Evolutionary conservation across 1,140 invertebrate species (phyloP).

Genomic region (Maconellicoccus hirsutus): DNA sequence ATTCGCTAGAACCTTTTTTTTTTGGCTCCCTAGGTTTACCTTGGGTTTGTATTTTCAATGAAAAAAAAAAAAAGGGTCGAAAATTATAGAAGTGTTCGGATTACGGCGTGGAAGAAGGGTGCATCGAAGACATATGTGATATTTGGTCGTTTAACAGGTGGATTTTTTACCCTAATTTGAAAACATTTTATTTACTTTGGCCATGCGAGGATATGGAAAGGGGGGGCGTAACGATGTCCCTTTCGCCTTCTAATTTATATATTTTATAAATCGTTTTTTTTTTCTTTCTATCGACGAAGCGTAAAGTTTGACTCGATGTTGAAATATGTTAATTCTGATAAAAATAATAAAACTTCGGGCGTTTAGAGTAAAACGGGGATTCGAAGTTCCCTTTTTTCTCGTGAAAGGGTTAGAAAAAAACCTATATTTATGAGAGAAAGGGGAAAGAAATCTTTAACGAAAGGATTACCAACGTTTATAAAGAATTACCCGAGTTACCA

Average conservation of each 20-base stretch:
- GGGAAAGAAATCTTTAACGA: constrained; percentile 15
- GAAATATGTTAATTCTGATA: constrained; percentile 18
- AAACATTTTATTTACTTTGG: constrained; percentile 4
- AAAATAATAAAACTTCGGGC: constrained; percentile 17
- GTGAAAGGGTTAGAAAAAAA: constrained; percentile 13
- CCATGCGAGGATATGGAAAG: no score
- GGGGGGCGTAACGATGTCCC: not conserved
- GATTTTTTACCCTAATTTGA: not conserved
- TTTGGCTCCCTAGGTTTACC: not conserved
- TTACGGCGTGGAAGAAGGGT: not conserved
- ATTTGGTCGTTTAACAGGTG: constrained; percentile 6
- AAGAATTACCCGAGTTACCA: constrained; percentile 18
- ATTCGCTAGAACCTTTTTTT: not conserved
- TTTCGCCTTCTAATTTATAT: not conserved
- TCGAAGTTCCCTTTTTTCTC: not conserved
- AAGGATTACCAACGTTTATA: constrained; percentile 20
- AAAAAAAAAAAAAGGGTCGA: constrained; percentile 1
- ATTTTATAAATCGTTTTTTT: not conserved
- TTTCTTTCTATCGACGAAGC: not conserved
- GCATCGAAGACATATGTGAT: not conserved
- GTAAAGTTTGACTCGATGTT: not conserved
- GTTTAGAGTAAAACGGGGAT: not conserved
- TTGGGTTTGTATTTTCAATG: not conserved
- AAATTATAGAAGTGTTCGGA: not conserved
- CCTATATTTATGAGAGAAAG: constrained; percentile 11